A percentile compares a stretch with the other conserved stretches of the same genome.
Conservation (phyloP, 2,113 vertebrate species). For the Rallus limicola region DNA sequence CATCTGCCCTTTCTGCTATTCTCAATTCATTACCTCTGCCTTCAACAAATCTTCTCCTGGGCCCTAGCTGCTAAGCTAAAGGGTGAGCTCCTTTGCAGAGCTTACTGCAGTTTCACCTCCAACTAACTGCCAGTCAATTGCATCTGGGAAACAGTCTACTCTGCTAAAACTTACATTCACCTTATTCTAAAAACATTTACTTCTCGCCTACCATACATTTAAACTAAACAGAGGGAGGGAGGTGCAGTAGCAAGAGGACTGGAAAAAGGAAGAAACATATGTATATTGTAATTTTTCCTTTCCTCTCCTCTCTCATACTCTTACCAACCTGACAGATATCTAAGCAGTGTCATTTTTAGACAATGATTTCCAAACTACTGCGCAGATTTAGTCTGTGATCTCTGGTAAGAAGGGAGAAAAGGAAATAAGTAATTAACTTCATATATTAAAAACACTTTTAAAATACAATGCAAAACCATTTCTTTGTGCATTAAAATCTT, state of each 20-base stretch:
- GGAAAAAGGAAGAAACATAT: background rate
- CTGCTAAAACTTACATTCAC: background rate
- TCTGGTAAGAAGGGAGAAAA: background rate
- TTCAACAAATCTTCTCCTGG: constrained; percentile 70
- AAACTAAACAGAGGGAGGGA: background rate
- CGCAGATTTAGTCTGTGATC: background rate
- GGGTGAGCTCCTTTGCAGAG: constrained; percentile 29
- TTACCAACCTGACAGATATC: background rate
- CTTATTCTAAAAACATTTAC: background rate
- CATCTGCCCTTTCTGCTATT: constrained; percentile 76
- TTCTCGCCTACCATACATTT: background rate
- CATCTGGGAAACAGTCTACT: background rate
- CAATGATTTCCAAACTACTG: background rate
- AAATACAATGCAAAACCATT: background rate
- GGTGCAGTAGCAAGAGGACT: background rate
- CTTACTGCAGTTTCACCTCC: background rate
- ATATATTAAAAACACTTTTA: background rate
- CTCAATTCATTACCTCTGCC: constrained; percentile 77
- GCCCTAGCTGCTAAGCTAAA: constrained; percentile 38
- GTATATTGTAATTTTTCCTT: background rate
- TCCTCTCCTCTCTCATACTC: background rate
- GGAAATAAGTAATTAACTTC: background rate
- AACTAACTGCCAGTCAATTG: background rate
- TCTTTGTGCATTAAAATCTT: background rate
- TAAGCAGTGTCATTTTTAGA: background rate